These are phyloP conservation scores for Columba janthina DNA, from an alignment of 2,113 vertebrate species.

Conservation along the genomic window DNA sequence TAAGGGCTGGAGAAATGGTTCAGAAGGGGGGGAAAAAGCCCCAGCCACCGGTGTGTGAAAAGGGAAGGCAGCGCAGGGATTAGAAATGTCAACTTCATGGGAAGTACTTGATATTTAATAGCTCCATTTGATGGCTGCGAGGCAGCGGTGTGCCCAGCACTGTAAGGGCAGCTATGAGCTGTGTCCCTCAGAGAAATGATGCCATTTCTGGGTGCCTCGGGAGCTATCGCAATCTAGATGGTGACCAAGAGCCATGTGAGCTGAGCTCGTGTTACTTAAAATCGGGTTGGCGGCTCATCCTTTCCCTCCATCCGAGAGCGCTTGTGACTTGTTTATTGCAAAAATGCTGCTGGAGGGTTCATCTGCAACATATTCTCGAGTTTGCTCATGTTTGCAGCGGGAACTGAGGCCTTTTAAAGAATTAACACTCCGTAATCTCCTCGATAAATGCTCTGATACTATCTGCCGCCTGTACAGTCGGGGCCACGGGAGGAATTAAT, in stretches of 20 bases:
- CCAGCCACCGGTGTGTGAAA: constrained; percentile 31
- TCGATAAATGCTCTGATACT: neutral
- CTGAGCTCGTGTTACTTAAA: neutral
- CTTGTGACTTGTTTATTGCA: neutral
- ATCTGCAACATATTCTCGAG: neutral
- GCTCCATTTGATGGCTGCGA: neutral
- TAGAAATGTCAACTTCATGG: constrained; percentile 45
- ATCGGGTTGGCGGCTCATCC: neutral
- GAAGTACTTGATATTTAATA: constrained; percentile 27
- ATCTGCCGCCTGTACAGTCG: neutral
- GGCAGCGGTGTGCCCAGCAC: neutral
- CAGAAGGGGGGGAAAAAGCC: neutral
- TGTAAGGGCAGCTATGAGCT: neutral
- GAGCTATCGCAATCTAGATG: accelerated
- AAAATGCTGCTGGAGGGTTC: neutral
- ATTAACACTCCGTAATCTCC: neutral
- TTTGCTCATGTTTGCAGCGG: neutral
- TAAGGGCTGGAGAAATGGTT: neutral
- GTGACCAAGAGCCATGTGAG: neutral
- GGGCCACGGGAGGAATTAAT: neutral
- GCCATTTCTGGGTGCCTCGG: neutral
- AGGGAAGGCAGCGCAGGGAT: neutral
- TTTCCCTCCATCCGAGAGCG: neutral
- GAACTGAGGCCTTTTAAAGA: neutral
- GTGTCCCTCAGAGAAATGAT: accelerated